Evolutionary conservation across 2,797 vertebrate species (phyloP).

Genomic region (Trematomus bernacchii): DNA sequence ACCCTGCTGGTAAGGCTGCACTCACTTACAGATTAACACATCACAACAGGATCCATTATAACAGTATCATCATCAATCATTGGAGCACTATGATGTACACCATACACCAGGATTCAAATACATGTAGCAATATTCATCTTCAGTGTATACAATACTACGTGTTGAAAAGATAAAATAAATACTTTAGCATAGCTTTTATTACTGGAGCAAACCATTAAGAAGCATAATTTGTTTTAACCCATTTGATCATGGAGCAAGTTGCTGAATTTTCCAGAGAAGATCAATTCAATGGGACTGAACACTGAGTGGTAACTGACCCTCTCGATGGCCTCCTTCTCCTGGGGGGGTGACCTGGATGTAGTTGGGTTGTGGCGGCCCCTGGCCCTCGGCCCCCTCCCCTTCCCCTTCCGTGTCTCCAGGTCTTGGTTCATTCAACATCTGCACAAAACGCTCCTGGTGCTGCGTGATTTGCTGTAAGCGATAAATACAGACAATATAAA

Average conservation of each 20-base stretch:
- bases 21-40: not conserved
- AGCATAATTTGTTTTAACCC: not conserved
- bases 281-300: not conserved
- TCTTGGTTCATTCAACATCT: constrained; percentile 86
- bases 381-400: constrained; percentile 76
- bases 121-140: not conserved
- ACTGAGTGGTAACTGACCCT: constrained; percentile 71
- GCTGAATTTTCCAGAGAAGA: not conserved
- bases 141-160: not conserved
- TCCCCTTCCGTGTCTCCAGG: constrained; percentile 70
- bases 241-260: not conserved
- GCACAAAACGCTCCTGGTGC: constrained; percentile 87
- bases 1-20: not conserved
- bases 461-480: constrained; percentile 85
- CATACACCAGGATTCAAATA: not conserved
- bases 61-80: no score
- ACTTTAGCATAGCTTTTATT: not conserved
- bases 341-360: constrained; percentile 89
- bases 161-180: not conserved
- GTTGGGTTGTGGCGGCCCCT: constrained; percentile 78
- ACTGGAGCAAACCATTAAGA: not conserved
- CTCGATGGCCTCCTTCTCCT: constrained; percentile 88
- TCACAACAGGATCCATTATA: not conserved
- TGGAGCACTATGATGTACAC: no score
- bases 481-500: constrained; percentile 10